Conservation (phyloP, 2,113 vertebrate species). For the Cheilinus undulatus region DNA sequence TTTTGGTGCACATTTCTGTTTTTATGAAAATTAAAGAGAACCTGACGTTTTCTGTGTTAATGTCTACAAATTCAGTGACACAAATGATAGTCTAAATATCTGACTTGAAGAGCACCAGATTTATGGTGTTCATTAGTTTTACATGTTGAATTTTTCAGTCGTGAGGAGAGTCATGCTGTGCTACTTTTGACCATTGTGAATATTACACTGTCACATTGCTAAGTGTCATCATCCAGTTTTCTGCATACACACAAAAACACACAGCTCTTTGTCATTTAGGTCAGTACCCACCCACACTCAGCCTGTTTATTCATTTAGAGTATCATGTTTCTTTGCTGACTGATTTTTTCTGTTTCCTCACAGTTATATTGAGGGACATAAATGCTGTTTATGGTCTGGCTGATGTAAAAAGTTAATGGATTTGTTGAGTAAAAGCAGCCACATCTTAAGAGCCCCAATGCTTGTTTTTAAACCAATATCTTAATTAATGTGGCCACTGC, state of each 20-base stretch:
- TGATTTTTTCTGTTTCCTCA: not conserved
- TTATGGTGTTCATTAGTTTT: conserved; percentile 52
- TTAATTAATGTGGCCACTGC: too few relatives aligned
- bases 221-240: conserved; percentile 74
- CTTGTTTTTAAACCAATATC: too few relatives aligned
- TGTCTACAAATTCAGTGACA: conserved; percentile 49
- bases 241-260: conserved; percentile 65
- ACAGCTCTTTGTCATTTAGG: conserved; percentile 46
- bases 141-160: conserved; percentile 51
- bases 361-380: too few relatives aligned
- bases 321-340: conserved; percentile 28
- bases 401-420: too few relatives aligned
- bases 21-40: conserved; percentile 42
- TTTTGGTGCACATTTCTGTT: too few relatives aligned
- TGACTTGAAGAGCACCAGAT: conserved; percentile 50
- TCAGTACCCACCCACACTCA: conserved; percentile 46
- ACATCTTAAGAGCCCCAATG: too few relatives aligned
- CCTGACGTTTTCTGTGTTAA: conserved; percentile 62
- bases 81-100: conserved; percentile 37
- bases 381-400: too few relatives aligned
- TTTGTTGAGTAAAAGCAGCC: not conserved
- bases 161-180: conserved; percentile 25
- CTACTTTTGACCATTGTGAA: conserved; percentile 44
- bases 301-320: conserved; percentile 35
- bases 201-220: conserved; percentile 68